These are phyloP conservation scores for Peromyscus leucopus DNA, from an alignment of 2,113 vertebrate species.

Conservation along the genomic window DNA sequence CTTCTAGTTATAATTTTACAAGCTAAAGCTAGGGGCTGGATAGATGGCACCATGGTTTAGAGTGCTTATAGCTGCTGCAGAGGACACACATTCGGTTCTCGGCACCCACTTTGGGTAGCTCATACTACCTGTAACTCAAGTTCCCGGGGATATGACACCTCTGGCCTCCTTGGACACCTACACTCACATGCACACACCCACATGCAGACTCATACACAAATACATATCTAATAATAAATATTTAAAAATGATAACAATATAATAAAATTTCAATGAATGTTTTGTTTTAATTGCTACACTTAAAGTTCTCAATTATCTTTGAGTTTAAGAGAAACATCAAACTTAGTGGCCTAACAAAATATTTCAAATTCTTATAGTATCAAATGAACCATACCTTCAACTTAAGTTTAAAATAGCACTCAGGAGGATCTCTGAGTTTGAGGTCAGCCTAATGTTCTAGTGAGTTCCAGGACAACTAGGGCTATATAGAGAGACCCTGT, in stretches of 20 bases:
- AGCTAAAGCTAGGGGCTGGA: not conserved
- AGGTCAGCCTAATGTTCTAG: not conserved
- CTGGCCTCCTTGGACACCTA: not conserved
- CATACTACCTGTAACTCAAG: not conserved
- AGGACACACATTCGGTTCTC: not conserved
- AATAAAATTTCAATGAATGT: not conserved
- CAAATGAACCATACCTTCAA: slow-evolving; percentile 43
- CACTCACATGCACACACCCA: not conserved
- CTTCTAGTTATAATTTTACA: slow-evolving; percentile 34
- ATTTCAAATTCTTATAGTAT: slow-evolving; percentile 13
- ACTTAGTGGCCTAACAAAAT: slow-evolving; percentile 45
- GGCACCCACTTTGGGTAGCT: not conserved
- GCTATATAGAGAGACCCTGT: not conserved
- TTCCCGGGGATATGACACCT: not conserved
- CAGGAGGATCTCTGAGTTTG: not conserved
- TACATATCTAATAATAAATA: not conserved
- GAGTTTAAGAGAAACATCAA: slow-evolving; percentile 7
- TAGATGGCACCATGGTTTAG: not conserved
- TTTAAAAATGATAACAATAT: slow-evolving; percentile 22
- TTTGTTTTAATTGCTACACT: slow-evolving; percentile 51
- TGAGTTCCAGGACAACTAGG: not conserved
- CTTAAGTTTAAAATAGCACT: slow-evolving; percentile 36
- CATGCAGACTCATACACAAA: not conserved
- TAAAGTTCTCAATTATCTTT: slow-evolving; percentile 50
- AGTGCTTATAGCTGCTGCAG: not conserved